Percentiles rank a stretch among this genome's conserved stretches.
Evolutionary conservation across 2,797 vertebrate species (phyloP).

Genomic region (Tadarida brasiliensis): DNA sequence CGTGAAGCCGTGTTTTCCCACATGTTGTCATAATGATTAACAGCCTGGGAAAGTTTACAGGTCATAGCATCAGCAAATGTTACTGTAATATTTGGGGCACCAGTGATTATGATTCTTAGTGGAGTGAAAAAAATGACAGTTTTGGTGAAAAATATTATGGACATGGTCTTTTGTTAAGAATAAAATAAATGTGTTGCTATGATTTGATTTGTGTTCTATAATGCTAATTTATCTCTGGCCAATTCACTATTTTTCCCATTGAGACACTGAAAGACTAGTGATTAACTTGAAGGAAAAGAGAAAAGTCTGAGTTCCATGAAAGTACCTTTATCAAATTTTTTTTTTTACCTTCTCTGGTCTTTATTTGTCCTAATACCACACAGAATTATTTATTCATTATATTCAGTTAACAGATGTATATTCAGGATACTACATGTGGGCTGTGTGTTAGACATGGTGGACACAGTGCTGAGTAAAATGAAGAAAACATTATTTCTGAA

Average conservation of each 20-base stretch:
- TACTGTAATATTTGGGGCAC: background rate
- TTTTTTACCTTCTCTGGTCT: background rate
- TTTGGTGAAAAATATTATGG: background rate
- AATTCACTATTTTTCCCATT: background rate
- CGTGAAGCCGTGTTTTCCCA: background rate
- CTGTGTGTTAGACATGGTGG: background rate
- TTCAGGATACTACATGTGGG: background rate
- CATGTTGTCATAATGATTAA: background rate
- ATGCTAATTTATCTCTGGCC: background rate
- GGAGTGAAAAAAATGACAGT: background rate
- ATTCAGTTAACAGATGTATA: background rate
- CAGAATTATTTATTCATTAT: too few relatives aligned
- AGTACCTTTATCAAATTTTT: background rate
- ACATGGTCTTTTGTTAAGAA: background rate
- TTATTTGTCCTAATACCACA: background rate
- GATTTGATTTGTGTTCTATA: background rate
- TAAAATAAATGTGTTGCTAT: background rate
- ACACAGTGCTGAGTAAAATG: background rate
- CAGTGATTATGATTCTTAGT: background rate
- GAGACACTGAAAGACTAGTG: background rate
- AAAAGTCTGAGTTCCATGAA: background rate
- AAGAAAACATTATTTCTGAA: background rate
- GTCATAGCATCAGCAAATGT: background rate
- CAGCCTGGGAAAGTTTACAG: background rate
- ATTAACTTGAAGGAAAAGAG: conserved; percentile 20